Base-by-base conservation (phyloP, 2,888 invertebrate species). In the Pachliopta kotzebuea region DNA sequence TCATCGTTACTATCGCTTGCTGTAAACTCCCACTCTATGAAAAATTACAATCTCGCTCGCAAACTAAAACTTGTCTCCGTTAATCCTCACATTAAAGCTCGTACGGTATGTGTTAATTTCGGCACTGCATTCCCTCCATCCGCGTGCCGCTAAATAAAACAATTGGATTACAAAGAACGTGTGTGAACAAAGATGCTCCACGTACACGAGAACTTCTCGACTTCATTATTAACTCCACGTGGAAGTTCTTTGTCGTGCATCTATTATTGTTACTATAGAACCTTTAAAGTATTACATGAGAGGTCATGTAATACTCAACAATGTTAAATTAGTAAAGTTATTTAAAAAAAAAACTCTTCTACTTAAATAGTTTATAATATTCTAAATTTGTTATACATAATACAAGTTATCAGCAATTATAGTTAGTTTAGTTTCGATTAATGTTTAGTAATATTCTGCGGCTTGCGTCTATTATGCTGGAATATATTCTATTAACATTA, bases 31-130 rank as follows among this genome's bases (percentile, higher is more conserved):
- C 20, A 29, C 29, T 26, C 50, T 23, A 42, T 60, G 52, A 37
- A 23, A 60, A 60, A 59, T 59, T 18, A 56, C 56, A 37, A 57
- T 45, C 45, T 45, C 45, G 2, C 29, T n/a, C 54, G 29, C 3
- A 29, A 54, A 29, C 9, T 18, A 54, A 26, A 6, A 54, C n/a
- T 45, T 45, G 45, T 18, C n/a, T n/a, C 18, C 45, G n/a, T n/a
- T 57, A 49, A 62, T 57, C 23, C 31, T 57, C 24, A 49, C 18
- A 49, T 18, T 57, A n/a, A 56, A 37, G 52, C 57, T 57, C 63
- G 64, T 65, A 68, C 67, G 73, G 73, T 76, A 75, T 83, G 84
- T 78, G 81, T 85, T 88, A 87, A 87, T 88, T 85, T 80, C 76
- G 71, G 74, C 74, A 37, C 72, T 74, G 72, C 84, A 80, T 86